These are phyloP conservation scores for Carettochelys insculpta DNA, from an alignment of 2,113 vertebrate genomes.

Conservation along the genomic window DNA sequence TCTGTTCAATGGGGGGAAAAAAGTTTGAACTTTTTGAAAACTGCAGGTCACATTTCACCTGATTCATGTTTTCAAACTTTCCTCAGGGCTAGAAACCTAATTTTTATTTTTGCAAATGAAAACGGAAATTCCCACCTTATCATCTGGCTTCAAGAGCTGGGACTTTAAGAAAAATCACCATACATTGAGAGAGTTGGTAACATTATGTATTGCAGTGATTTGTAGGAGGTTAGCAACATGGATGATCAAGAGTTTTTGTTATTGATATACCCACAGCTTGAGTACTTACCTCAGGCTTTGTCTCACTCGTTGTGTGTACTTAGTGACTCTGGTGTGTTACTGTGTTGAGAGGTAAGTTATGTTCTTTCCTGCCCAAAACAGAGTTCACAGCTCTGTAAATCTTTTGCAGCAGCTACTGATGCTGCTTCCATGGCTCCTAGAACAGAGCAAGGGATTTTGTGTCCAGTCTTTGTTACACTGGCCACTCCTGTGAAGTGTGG, in stretches of 20 bases:
- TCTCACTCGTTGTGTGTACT: conserved; percentile 35
- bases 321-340: conserved; percentile 31
- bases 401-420: not conserved
- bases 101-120: not conserved
- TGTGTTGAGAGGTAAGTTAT: not conserved
- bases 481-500: not conserved
- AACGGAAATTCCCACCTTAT: not conserved
- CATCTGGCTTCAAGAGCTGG: not conserved
- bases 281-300: not conserved
- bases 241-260: not conserved
- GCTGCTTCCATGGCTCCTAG: not conserved
- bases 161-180: not conserved
- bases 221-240: not conserved
- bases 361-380: not conserved
- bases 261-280: not conserved
- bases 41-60: not conserved
- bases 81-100: not conserved
- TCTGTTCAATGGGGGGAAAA: not conserved
- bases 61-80: not conserved
- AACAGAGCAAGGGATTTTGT: not conserved
- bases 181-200: not conserved
- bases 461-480: not conserved
- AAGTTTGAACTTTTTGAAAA: not conserved
- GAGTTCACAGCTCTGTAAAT: not conserved
- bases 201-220: not conserved